A percentile compares a stretch with the other conserved stretches of the same genome.
phyloP scores from a whole-genome alignment of 64 coral and sea anemone genomes.

The Montipora efflorescens region DNA sequence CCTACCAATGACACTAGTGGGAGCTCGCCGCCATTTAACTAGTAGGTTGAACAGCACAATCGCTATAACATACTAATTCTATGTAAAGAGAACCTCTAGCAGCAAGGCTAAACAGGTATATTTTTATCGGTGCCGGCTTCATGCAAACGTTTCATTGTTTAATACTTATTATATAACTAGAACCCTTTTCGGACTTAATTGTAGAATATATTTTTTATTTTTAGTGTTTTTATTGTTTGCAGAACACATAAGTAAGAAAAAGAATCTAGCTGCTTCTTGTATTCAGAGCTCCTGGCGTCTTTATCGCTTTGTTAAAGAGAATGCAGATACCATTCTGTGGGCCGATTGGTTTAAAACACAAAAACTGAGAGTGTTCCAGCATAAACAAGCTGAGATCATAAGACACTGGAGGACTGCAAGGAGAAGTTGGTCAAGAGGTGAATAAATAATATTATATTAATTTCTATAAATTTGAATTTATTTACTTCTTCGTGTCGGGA shows the following conservation, averaged over 20 bases:
- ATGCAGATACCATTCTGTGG: slow-evolving; percentile 41
- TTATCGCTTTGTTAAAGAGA: slow-evolving; percentile 70
- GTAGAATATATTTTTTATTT: neutral
- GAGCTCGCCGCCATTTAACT: too few species aligned
- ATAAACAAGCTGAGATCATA: slow-evolving; percentile 69
- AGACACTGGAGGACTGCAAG: slow-evolving; percentile 72
- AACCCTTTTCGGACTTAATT: too few species aligned
- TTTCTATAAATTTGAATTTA: too few species aligned
- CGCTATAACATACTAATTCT: too few species aligned
- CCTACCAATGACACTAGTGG: too few species aligned
- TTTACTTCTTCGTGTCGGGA: too few species aligned
- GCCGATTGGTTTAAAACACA: slow-evolving; percentile 74
- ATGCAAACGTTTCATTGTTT: too few species aligned
- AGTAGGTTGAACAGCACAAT: too few species aligned
- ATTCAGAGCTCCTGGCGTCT: slow-evolving; percentile 93
- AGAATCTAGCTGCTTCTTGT: slow-evolving; percentile 77
- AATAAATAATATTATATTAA: neutral
- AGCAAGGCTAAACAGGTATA: too few species aligned
- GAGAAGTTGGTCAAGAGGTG: slow-evolving; percentile 86
- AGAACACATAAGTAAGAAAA: slow-evolving; percentile 67
- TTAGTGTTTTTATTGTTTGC: neutral
- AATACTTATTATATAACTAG: too few species aligned
- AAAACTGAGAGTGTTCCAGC: slow-evolving; percentile 68
- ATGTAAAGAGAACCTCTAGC: too few species aligned
- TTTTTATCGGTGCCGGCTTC: too few species aligned